A percentile compares a stretch with the other conserved stretches of the same genome.
Evolutionary conservation across 2,797 vertebrate genomes (phyloP).

Genomic region (Scolopax rusticola): DNA sequence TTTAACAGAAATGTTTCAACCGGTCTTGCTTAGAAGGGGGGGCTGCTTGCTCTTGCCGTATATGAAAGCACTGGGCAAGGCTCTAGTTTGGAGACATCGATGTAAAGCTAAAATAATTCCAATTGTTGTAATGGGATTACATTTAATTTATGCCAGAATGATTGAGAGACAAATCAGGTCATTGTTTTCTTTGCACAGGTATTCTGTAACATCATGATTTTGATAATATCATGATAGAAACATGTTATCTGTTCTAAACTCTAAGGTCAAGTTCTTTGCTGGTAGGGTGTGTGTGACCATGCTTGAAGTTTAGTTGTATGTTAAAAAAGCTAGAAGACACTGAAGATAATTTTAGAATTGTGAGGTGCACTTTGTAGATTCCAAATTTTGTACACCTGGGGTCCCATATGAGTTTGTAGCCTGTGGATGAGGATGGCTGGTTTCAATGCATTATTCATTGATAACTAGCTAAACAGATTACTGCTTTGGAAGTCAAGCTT

Average conservation of each 20-base stretch:
- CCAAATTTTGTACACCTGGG: accelerated
- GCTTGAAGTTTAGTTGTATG: not conserved
- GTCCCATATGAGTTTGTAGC: not conserved
- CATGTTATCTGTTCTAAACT: not conserved
- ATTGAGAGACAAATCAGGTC: not conserved
- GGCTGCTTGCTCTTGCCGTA: not conserved
- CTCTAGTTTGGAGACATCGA: not conserved
- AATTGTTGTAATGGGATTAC: not conserved
- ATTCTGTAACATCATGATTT: not conserved
- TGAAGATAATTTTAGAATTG: not conserved
- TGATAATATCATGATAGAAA: not conserved
- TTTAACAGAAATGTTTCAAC: not conserved
- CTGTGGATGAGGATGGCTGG: not conserved
- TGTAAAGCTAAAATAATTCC: not conserved
- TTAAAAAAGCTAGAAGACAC: not conserved
- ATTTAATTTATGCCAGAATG: not conserved
- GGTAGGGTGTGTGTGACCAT: accelerated
- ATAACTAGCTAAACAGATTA: not conserved
- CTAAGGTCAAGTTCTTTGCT: not conserved
- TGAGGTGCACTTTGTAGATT: not conserved
- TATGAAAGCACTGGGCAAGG: not conserved
- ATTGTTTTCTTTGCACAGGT: not conserved
- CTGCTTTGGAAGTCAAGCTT: not conserved
- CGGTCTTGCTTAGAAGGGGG: not conserved
- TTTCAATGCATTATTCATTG: not conserved